phyloP scores from a whole-genome alignment of 2,888 invertebrate genomes.

The Tanytarsus gracilentus region DNA sequence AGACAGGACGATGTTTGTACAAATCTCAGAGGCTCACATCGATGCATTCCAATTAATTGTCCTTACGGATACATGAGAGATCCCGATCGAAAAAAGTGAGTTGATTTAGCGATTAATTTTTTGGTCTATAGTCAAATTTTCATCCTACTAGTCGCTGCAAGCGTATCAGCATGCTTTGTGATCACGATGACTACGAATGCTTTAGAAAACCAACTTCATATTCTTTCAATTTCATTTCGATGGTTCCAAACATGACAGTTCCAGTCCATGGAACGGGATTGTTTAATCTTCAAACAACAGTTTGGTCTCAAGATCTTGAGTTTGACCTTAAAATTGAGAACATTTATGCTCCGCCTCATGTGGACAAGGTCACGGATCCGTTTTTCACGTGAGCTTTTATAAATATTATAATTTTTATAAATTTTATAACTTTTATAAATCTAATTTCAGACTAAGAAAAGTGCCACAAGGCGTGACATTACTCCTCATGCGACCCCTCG shows the following conservation, averaged over 20 bases:
- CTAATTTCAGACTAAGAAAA: constrained; percentile 44
- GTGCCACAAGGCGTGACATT: constrained; percentile 62
- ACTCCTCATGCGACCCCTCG: constrained; percentile 61
- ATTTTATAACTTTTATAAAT: constrained; percentile 34
- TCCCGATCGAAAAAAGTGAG: constrained; percentile 68
- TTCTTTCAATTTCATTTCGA: constrained; percentile 88
- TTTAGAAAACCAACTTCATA: constrained; percentile 72
- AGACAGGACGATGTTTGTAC: constrained; percentile 71
- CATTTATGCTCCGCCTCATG: constrained; percentile 55
- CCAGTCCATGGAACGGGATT: constrained; percentile 54
- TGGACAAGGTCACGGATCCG: constrained; percentile 49
- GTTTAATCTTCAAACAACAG: constrained; percentile 81
- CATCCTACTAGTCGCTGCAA: constrained; percentile 65
- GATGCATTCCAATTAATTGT: constrained; percentile 79
- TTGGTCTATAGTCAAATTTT: constrained; percentile 12
- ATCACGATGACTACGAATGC: constrained; percentile 63
- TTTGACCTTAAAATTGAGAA: constrained; percentile 64
- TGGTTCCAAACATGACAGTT: constrained; percentile 73
- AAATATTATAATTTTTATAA: neutral
- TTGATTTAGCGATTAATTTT: constrained; percentile 31
- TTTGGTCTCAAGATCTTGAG: constrained; percentile 59
- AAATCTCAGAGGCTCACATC: constrained; percentile 80
- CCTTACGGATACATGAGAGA: constrained; percentile 77
- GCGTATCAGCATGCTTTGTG: constrained; percentile 60
- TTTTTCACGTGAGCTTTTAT: constrained; percentile 47